These are phyloP conservation scores for Hirtodrosophila confusa DNA, from an alignment of 2,888 invertebrate species.

Conservation along the genomic window DNA sequence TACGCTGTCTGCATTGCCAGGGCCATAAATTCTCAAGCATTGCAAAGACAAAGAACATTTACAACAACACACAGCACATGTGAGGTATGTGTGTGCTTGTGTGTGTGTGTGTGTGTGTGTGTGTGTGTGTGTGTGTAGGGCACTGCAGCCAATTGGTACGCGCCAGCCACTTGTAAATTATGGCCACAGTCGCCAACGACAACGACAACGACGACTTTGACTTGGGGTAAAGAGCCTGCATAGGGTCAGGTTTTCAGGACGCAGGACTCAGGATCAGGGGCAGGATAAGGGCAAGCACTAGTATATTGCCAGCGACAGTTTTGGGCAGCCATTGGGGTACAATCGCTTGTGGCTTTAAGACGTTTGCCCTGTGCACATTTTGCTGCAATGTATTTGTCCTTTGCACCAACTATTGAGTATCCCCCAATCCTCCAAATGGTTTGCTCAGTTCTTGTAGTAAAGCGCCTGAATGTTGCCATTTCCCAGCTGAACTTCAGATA, in stretches of 20 bases:
- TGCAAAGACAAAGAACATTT: conserved; percentile 58
- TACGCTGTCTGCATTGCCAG: conserved; percentile 51
- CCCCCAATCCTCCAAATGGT: no score
- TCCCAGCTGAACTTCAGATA: background rate
- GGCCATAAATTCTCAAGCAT: conserved; percentile 54
- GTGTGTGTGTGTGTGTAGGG: background rate
- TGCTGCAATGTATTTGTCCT: conserved; percentile 27
- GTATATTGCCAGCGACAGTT: no score
- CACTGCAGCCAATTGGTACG: conserved; percentile 65
- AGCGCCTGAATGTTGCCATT: background rate
- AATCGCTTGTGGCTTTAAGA: conserved; percentile 41
- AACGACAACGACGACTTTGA: conserved; percentile 34
- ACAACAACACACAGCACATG: conserved; percentile 14
- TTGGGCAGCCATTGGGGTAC: conserved; percentile 22
- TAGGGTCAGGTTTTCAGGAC: background rate
- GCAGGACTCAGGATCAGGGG: conserved; percentile 5
- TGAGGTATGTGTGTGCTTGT: background rate
- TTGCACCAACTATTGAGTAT: no score
- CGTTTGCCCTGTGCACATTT: conserved; percentile 30
- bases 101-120: conserved; percentile 3
- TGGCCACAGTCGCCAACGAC: conserved; percentile 53
- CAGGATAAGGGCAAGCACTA: background rate
- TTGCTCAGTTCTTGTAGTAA: no score
- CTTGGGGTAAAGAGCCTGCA: conserved; percentile 23
- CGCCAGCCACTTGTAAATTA: conserved; percentile 67